Evolutionary conservation across 2,888 invertebrate genomes (phyloP), one percentile per base, ranked within the genome.

Genomic region (Caenorhabditis imperialis): DNA sequence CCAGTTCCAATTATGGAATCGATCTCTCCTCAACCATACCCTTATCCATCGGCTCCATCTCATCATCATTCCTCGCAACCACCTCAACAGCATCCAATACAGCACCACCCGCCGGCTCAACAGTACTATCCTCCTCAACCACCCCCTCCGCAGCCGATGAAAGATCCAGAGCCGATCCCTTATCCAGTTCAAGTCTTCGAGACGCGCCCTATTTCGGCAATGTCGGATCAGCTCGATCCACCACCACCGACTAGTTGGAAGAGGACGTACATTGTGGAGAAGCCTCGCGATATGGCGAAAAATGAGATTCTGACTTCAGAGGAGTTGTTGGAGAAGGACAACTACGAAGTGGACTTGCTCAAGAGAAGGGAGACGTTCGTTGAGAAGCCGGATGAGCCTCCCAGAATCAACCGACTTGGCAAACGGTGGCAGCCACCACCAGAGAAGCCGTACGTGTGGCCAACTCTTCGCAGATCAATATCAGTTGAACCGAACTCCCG

Each of bases 371-470:
- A 85, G 37, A 83, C 85, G 0, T 88, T 88, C 63, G 82, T 88
- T n/a, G 86, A 88, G 65, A 81, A 81, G 48, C 81, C 82, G 7
- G 83, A 84, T 12, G 57, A 61, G 8, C 61, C 65, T 22, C 84
- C 84, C 22, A 55, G 81, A 22, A 85, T 88, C 22, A 61, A 81
- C 12, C 55, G 85, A 35, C 69, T 81, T 7, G 88, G 88, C 4
- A 78, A 71, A 38, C 65, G 86, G 20, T 88, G 88, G 88, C 85
- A 88, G 37, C 88, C 88, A 18, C 88, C 88, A 7, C 87, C 87
- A 14, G 88, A 88, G 42, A 81, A 81, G 53, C 87, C 88, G 6
- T 88, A 82, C 35, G 75, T 81, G 0, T 81, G 79, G 83, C 83
- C 83, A 14, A 79, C 81, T 7, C 58, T 83, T 6, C 45, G 79